Evolutionary conservation across 30 jellyfish, hydroid and myxozoan genomes (phyloP).

Genomic region (Rhopilema esculentum): DNA sequence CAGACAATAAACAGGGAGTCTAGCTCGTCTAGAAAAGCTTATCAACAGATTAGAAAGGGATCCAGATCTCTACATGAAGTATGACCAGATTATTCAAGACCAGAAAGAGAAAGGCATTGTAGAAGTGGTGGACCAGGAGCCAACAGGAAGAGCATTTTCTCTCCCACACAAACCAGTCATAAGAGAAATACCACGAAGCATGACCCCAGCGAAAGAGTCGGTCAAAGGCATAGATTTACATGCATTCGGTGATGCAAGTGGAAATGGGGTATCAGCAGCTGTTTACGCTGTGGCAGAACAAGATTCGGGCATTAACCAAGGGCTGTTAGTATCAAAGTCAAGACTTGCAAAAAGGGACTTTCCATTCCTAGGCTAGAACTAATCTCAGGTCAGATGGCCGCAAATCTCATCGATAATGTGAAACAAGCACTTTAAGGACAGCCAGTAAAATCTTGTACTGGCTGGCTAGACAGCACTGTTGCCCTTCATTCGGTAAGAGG

Average conservation of each 20-base stretch:
- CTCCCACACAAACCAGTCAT: conserved; percentile 75
- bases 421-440: too few relatives aligned
- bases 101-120: conserved; percentile 70
- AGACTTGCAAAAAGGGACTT: conserved; percentile 19
- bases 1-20: conserved; percentile 73
- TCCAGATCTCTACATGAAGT: conserved; percentile 60
- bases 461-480: too few relatives aligned
- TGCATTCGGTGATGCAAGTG: too few relatives aligned
- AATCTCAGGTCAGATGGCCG: conserved; percentile 31
- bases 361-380: conserved; percentile 53
- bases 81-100: conserved; percentile 60
- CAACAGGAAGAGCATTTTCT: conserved; percentile 42
- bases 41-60: conserved; percentile 48
- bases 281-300: too few relatives aligned
- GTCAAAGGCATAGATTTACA: too few relatives aligned
- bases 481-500: too few relatives aligned
- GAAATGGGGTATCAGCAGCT: too few relatives aligned
- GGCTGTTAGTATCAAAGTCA: too few relatives aligned
- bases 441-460: too few relatives aligned
- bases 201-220: conserved; percentile 26
- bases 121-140: conserved; percentile 33
- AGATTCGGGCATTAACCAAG: too few relatives aligned
- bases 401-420: too few relatives aligned
- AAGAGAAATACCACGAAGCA: conserved; percentile 49
- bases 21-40: conserved; percentile 59